Evolutionary conservation across 2,113 vertebrate species (phyloP).

Genomic region (Machaerirhynchus nigripectus): DNA sequence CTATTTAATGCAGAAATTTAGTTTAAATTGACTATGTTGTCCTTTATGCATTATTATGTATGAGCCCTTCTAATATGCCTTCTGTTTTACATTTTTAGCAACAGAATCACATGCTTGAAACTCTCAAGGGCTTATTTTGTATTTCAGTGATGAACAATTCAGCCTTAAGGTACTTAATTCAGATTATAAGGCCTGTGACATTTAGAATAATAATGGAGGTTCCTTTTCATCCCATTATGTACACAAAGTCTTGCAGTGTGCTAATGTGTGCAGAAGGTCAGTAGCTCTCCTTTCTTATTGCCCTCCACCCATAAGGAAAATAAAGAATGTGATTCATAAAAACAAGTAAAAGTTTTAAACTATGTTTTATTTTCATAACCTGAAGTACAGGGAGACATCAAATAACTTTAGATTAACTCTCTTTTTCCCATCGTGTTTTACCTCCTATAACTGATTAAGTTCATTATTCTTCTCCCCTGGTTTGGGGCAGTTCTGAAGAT

Average conservation of each 20-base stretch:
- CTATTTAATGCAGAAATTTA: constrained; percentile 23
- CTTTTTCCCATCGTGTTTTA: background rate
- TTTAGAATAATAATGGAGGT: constrained; percentile 23
- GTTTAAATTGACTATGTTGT: background rate
- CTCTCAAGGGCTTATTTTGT: constrained; percentile 28
- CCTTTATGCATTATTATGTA: background rate
- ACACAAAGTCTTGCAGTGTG: background rate
- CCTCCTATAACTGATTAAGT: background rate
- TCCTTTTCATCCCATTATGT: constrained; percentile 11
- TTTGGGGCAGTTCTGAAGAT: background rate
- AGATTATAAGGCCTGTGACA: constrained; percentile 8
- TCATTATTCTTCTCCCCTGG: background rate
- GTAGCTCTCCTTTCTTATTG: background rate
- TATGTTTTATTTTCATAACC: background rate
- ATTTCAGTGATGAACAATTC: constrained; percentile 1
- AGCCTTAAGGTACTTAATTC: background rate
- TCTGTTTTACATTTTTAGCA: constrained; percentile 18
- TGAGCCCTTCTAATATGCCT: background rate
- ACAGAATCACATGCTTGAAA: background rate
- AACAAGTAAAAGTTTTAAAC: background rate
- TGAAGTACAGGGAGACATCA: background rate
- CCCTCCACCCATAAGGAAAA: background rate
- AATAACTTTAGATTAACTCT: background rate
- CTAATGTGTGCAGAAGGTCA: background rate
- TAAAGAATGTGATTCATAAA: background rate